A percentile compares a stretch with the other conserved stretches of the same genome.
phyloP scores from a whole-genome alignment of 2,113 vertebrate species.

The Hippotragus niger region DNA sequence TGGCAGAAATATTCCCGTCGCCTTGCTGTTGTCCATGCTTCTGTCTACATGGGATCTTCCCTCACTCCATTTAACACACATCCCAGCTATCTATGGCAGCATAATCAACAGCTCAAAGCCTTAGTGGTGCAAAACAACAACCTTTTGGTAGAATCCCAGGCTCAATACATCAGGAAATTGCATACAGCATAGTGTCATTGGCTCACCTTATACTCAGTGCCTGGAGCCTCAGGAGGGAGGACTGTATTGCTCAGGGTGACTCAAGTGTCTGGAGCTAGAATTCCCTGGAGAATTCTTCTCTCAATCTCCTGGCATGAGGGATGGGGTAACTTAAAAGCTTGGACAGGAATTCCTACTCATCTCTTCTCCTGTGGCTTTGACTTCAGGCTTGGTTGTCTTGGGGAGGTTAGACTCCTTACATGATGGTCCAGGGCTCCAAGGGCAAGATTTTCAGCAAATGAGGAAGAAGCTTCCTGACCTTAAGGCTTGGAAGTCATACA shows the following conservation, averaged over 20 bases:
- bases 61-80: not conserved
- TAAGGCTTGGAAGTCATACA: not conserved
- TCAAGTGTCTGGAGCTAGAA: not conserved
- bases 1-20: fast-evolving
- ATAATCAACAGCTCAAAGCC: not conserved
- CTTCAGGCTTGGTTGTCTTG: not conserved
- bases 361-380: not conserved
- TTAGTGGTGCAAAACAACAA: too few species aligned
- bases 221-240: not conserved
- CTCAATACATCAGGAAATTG: not conserved
- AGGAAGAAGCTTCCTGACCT: not conserved
- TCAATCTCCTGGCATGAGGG: not conserved
- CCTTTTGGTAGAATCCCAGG: not conserved
- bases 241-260: not conserved
- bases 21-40: not conserved
- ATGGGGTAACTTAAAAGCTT: not conserved
- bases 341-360: not conserved
- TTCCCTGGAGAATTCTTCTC: not conserved
- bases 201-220: too few species aligned
- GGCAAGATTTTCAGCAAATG: not conserved
- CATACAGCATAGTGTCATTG: fast-evolving
- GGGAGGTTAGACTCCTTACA: not conserved
- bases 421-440: not conserved
- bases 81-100: fast-evolving
- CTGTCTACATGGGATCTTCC: too few species aligned